Base-by-base conservation (phyloP, 1,140 invertebrate genomes). In the Centruroides sculpturatus region DNA sequence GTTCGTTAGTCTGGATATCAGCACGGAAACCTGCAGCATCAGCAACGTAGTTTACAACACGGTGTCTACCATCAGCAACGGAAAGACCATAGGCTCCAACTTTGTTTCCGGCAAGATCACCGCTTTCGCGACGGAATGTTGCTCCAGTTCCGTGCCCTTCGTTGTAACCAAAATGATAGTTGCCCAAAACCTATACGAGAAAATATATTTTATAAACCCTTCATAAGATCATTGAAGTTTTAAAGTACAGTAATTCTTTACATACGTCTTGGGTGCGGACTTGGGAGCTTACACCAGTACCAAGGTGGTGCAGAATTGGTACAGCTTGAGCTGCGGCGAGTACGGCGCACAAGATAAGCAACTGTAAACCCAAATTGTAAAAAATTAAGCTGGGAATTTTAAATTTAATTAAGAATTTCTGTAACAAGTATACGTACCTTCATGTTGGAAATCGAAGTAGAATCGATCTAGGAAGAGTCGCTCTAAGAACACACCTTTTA, bases 11-110 rank as follows among this genome's bases (percentile, higher is more conserved):
- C 23, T 62, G 56, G 41, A 41, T 3, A 8, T 41, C 41, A 41
- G 65, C 66, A 55, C 63, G 63, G 56, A 66, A 64, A 36, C 63
- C 63, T 12, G 46, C 41, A 41, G 35, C 64, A 50, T 66, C 66
- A 48, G 66, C 66, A 47, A 66, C 66, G 59, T 69, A 69, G 58
- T 69, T 68, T 6, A 69, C 68, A 13, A 69, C 58, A 61, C 68
- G 66, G 36, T 64, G 51, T 55, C 68, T 62, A 34, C 68, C 68
- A 51, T 69, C 68, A 59, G 62, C 57, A 49, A 65, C 68, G 49
- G 66, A 46, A 8, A 69, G 60, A 35, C 68, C 68, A 52, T 69
- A 69, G 8, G 60, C 61, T 51, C 68, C 68, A 35, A 64, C 12
- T n/a, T 64, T 61, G 46, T 57, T 65, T 23, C 68, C 68, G 48